phyloP scores from a whole-genome alignment of 2,113 vertebrate species.

The Etheostoma cragini region DNA sequence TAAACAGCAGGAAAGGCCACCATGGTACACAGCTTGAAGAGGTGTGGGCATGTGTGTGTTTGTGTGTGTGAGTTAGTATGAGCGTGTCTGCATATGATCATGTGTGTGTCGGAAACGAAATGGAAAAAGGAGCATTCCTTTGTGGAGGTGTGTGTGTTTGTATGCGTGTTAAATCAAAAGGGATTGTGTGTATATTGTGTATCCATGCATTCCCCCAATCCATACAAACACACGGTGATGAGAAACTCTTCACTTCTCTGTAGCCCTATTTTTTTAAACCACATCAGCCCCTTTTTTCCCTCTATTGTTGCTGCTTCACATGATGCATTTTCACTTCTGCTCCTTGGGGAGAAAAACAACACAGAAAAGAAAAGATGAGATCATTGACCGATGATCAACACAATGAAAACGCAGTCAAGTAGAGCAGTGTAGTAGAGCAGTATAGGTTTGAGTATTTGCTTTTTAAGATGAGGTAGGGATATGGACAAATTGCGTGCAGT shows the following conservation, averaged over 20 bases:
- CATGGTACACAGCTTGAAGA: constrained; percentile 60
- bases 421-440: constrained; percentile 5
- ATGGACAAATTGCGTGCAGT: constrained; percentile 31
- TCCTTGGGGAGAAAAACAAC: constrained; percentile 33
- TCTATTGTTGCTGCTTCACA: constrained; percentile 48
- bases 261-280: constrained; percentile 44
- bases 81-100: constrained; percentile 31
- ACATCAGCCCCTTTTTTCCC: constrained; percentile 43
- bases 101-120: constrained; percentile 44
- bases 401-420: constrained; percentile 47
- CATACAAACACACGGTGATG: background rate
- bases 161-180: constrained; percentile 55
- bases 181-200: constrained; percentile 49
- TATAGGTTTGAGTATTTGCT: constrained; percentile 19
- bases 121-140: constrained; percentile 54
- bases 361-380: constrained; percentile 44
- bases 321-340: constrained; percentile 47
- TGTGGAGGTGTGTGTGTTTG: constrained; percentile 33
- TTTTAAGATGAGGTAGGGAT: constrained; percentile 18
- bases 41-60: constrained; percentile 7
- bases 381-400: constrained; percentile 51
- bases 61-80: constrained; percentile 8
- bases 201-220: constrained; percentile 57
- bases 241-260: constrained; percentile 18
- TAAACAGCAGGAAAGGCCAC: constrained; percentile 80